Conservation (phyloP, 2,888 invertebrate genomes). For the Platypus cylindrus region DNA sequence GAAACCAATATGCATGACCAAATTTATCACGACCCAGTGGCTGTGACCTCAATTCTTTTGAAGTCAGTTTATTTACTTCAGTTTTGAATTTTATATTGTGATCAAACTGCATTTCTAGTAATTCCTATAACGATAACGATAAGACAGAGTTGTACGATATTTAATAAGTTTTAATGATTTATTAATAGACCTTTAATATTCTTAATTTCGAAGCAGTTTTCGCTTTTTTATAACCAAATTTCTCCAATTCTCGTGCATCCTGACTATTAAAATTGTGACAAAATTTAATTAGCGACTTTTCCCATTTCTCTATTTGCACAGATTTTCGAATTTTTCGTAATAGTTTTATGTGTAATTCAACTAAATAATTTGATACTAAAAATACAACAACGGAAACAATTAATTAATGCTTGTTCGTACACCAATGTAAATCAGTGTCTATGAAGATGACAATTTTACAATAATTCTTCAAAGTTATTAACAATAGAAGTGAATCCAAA, state of each 20-base stretch:
- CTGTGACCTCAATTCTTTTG: constrained; percentile 68
- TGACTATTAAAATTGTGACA: constrained; percentile 80
- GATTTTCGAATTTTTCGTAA: constrained; percentile 77
- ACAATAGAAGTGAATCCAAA: too few relatives aligned
- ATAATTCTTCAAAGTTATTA: background rate
- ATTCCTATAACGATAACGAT: constrained; percentile 42
- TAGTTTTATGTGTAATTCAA: constrained; percentile 80
- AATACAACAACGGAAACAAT: constrained; percentile 18
- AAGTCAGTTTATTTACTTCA: constrained; percentile 64
- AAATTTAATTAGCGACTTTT: constrained; percentile 77
- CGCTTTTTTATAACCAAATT: constrained; percentile 90
- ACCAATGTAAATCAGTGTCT: background rate
- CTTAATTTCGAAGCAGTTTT: constrained; percentile 78
- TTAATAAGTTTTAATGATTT: background rate
- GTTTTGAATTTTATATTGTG: constrained; percentile 85
- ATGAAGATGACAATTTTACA: background rate
- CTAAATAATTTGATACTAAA: constrained; percentile 68
- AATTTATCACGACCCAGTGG: constrained; percentile 86
- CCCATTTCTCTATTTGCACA: constrained; percentile 72
- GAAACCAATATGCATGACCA: constrained; percentile 90
- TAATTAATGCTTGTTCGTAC: background rate
- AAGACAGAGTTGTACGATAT: background rate
- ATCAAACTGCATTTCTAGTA: constrained; percentile 92
- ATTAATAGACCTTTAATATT: constrained; percentile 64
- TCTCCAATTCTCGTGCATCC: constrained; percentile 92